Evolutionary conservation across 1,140 invertebrate species (phyloP), one percentile per base, ranked within the genome.

Genomic region (Hirudo medicinalis): DNA sequence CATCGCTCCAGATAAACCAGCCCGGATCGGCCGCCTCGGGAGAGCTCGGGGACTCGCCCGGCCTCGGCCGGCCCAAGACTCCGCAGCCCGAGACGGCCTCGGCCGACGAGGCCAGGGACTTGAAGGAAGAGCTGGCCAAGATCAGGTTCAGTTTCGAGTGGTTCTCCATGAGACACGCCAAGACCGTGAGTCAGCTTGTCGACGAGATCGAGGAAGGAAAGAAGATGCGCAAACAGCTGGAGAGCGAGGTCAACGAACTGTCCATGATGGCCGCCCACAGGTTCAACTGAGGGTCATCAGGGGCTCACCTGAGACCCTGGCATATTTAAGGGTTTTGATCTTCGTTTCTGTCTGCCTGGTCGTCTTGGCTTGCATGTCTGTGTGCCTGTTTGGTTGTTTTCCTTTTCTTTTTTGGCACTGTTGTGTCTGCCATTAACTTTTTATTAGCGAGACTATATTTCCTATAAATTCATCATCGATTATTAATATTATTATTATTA

Each of bases 91-190:
- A 49, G 43, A 49, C 43, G 43, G 57, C 29, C 57, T 13, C 57
- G 57, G 57, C 22, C 6, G 29, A 32, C 11, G 29, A 63, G 22
- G 57, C 19, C 22, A 63, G 29, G 22, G 57, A 63, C 57, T 22
- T 63, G 29, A 63, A 63, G 57, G 57, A 63, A 20, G 57, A 63
- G 11, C 13, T 63, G 57, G 57, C 57, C 0, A 63, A 63, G 57
- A 63, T 63, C 57, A 63, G 57, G 57, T 63, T 63, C 57, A 63
- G 29, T 20, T 63, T 63, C 29, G 57, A 63, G 29, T 63, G 57
- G 57, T 63, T 63, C 19, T 63, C 57, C 57, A 63, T 63, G 57
- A 63, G 29, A 15, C 57, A 63, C 57, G 57, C 57, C 57, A 63
- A 63, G 57, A 63, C 57, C 22, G 29, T 63, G 22, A 63, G 57